Conservation (phyloP, 2,113 vertebrate genomes). For the Lagenorhynchus albirostris region DNA sequence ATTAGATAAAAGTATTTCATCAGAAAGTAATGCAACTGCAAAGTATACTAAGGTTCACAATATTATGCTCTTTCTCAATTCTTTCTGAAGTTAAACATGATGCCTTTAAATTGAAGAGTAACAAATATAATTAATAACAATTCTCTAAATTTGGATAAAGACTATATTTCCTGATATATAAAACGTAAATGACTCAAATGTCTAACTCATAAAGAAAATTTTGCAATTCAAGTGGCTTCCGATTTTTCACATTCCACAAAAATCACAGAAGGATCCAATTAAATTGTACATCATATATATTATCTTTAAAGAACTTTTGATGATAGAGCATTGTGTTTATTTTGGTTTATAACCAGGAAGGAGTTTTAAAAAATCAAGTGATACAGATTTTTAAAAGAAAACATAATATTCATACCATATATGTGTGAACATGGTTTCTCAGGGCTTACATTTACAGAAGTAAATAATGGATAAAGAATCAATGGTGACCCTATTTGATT, state of each 20-base stretch:
- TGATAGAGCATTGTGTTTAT: not conserved
- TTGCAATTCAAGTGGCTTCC: not conserved
- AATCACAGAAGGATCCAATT: not conserved
- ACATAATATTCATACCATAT: not conserved
- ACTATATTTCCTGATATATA: not conserved
- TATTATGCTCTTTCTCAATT: not conserved
- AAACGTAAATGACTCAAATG: not conserved
- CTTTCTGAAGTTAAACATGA: not conserved
- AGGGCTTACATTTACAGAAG: not conserved
- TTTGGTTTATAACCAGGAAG: not conserved
- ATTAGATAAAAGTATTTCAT: constrained; percentile 10
- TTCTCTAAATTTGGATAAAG: not conserved
- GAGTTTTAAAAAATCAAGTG: constrained; percentile 17
- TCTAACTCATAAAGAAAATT: not conserved
- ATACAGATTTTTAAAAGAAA: not conserved
- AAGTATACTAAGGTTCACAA: not conserved
- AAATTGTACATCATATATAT: not conserved
- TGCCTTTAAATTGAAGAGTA: not conserved
- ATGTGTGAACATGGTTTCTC: not conserved
- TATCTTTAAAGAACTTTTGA: not conserved
- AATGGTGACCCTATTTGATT: not conserved
- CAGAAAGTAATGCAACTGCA: not conserved
- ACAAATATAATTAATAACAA: not conserved
- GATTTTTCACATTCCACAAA: not conserved
- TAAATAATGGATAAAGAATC: not conserved